Conservation (phyloP, 1,140 invertebrate genomes). For the Drosophila cardini region DNA sequence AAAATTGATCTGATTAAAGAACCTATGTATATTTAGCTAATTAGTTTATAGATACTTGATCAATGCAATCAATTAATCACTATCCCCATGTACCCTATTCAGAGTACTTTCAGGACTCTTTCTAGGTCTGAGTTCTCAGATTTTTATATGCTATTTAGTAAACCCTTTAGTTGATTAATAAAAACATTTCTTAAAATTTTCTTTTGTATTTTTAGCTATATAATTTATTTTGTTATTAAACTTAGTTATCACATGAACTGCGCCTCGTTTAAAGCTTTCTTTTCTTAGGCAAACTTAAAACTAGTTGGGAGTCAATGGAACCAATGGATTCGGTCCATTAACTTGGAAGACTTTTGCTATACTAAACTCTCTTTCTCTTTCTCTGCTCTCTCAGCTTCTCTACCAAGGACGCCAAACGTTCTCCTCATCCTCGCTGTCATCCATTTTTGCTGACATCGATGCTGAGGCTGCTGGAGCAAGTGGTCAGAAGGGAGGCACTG, state of each 20-base stretch:
- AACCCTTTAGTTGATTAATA: constrained; percentile 15
- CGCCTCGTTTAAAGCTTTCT: constrained; percentile 66
- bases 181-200: constrained; percentile 40
- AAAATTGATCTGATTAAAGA: constrained; percentile 1
- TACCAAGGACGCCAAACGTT: constrained; percentile 90
- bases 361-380: constrained; percentile 25
- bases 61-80: too few relatives aligned
- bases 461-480: constrained; percentile 53
- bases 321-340: constrained; percentile 30
- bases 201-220: constrained; percentile 58
- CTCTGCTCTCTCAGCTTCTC: constrained; percentile 9
- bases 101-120: too few relatives aligned
- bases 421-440: constrained; percentile 85
- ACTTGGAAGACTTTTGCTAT: constrained; percentile 70
- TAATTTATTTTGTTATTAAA: constrained; percentile 63
- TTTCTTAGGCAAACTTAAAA: constrained; percentile 40
- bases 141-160: neutral
- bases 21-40: neutral
- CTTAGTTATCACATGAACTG: constrained; percentile 77
- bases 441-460: constrained; percentile 64
- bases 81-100: too few relatives aligned
- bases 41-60: neutral
- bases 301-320: constrained; percentile 42
- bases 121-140: too few relatives aligned
- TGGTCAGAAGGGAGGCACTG: constrained; percentile 69